Conservation (phyloP, 2,888 invertebrate species). For the Timema cristinae region DNA sequence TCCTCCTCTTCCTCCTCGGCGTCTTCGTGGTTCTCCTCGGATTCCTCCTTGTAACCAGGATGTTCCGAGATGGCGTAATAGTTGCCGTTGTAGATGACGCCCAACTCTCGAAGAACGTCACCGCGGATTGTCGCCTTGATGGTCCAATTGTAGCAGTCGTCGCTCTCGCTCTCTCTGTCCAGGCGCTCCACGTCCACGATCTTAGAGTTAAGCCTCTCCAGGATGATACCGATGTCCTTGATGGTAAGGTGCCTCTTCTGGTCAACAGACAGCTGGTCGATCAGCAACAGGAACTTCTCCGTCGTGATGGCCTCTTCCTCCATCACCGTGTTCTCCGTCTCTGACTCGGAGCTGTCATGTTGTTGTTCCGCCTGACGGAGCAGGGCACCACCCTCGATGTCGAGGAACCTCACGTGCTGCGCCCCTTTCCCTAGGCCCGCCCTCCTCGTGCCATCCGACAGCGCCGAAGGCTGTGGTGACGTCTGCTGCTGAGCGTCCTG, state of each 20-base stretch:
- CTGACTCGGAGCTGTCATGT: slow-evolving; percentile 74
- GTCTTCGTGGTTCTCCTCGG: slow-evolving; percentile 76
- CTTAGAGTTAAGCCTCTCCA: slow-evolving; percentile 87
- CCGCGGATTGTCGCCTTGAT: slow-evolving; percentile 93
- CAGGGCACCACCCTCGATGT: slow-evolving; percentile 56
- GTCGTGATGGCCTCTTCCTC: slow-evolving; percentile 87
- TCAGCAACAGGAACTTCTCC: slow-evolving; percentile 87
- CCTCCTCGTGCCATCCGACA: slow-evolving; percentile 37
- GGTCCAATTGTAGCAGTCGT: slow-evolving; percentile 95
- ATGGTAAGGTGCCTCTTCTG: slow-evolving; percentile 89
- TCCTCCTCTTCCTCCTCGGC: slow-evolving; percentile 74
- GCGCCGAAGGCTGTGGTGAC: slow-evolving; percentile 41
- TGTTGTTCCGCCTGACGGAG: slow-evolving; percentile 42
- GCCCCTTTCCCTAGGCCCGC: slow-evolving; percentile 37
- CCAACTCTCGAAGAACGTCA: slow-evolving; percentile 83
- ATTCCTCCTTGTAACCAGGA: slow-evolving; percentile 88
- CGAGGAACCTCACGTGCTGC: slow-evolving; percentile 70
- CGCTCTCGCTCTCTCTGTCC: slow-evolving; percentile 87
- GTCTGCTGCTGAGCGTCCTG: slow-evolving; percentile 64
- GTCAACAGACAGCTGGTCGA: slow-evolving; percentile 88
- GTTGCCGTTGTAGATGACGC: slow-evolving; percentile 92
- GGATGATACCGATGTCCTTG: slow-evolving; percentile 92
- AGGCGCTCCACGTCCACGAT: slow-evolving; percentile 90
- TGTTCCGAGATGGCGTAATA: slow-evolving; percentile 94
- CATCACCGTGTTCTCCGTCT: slow-evolving; percentile 89